These are phyloP conservation scores for Phymorhynchus buccinoides DNA, from an alignment of 1,140 invertebrate species.

Conservation along the genomic window DNA sequence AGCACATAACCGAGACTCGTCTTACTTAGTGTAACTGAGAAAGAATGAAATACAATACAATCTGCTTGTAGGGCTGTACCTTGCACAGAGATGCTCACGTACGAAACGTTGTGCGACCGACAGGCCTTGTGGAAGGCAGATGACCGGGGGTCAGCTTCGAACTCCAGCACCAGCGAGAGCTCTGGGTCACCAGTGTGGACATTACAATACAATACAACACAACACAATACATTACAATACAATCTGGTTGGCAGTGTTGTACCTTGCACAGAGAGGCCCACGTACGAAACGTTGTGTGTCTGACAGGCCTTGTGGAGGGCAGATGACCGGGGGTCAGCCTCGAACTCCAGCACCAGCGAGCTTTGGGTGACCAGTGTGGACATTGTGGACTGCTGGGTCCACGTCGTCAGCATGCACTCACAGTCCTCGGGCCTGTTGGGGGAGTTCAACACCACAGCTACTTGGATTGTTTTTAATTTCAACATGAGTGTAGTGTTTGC, in stretches of 20 bases:
- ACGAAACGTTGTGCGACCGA: not conserved
- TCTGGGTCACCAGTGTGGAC: not conserved
- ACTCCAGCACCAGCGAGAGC: not conserved
- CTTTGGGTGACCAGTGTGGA: not conserved
- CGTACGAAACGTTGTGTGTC: not conserved
- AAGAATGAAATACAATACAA: not conserved
- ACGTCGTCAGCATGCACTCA: constrained; percentile 3
- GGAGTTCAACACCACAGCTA: too few relatives aligned
- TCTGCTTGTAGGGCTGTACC: not conserved
- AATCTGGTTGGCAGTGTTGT: not conserved
- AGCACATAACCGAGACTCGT: too few relatives aligned
- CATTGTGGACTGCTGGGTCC: not conserved
- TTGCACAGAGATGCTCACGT: constrained; percentile 2
- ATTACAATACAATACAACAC: not conserved
- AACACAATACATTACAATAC: not conserved
- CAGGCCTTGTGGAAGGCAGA: not conserved
- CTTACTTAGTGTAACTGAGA: too few relatives aligned
- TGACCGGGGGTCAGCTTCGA: not conserved
- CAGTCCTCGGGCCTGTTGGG: not conserved
- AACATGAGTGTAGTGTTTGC: not conserved
- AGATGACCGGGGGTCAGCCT: not conserved
- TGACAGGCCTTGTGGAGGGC: not conserved
- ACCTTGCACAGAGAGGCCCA: constrained; percentile 3
- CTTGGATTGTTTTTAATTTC: too few relatives aligned
- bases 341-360: constrained; percentile 4